A percentile compares a stretch with the other conserved stretches of the same genome.
Evolutionary conservation across 1,140 invertebrate species (phyloP).

Genomic region (Achatina immaculata): DNA sequence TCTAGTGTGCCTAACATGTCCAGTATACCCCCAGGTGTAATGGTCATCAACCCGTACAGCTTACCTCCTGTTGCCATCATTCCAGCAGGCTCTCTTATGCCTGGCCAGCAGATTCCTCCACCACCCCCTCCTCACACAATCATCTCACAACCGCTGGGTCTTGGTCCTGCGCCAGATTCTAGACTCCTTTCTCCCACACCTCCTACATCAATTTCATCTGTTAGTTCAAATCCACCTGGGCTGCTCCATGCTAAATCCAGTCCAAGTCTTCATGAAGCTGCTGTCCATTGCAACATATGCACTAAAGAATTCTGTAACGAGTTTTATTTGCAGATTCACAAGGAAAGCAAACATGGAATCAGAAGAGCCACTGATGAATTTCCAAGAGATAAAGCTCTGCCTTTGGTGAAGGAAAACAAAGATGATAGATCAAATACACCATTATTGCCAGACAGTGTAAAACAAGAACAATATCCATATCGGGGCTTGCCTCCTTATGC

Average conservation of each 20-base stretch:
- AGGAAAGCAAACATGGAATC: slow-evolving; percentile 76
- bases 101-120: slow-evolving; percentile 51
- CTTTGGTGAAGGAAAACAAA: slow-evolving; percentile 37
- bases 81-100: slow-evolving; percentile 58
- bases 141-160: slow-evolving; percentile 54
- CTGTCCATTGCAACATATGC: slow-evolving; percentile 89
- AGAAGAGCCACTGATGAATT: slow-evolving; percentile 21
- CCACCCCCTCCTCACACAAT: slow-evolving; percentile 52
- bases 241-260: slow-evolving; percentile 7
- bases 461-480: not conserved
- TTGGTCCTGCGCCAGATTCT: slow-evolving; percentile 39
- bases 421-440: slow-evolving; percentile 12
- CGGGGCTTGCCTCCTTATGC: not conserved
- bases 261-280: slow-evolving; percentile 44
- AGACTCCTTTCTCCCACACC: slow-evolving; percentile 24
- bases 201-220: slow-evolving; percentile 42
- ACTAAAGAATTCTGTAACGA: slow-evolving; percentile 94
- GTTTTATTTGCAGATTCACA: slow-evolving; percentile 75
- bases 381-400: slow-evolving; percentile 28
- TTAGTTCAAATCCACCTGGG: slow-evolving; percentile 42
- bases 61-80: slow-evolving; percentile 66
- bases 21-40: slow-evolving; percentile 66
- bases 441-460: not conserved
- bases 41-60: slow-evolving; percentile 69
- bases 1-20: slow-evolving; percentile 45